phyloP scores from a whole-genome alignment of 2,888 invertebrate species.

The Formica aserva region DNA sequence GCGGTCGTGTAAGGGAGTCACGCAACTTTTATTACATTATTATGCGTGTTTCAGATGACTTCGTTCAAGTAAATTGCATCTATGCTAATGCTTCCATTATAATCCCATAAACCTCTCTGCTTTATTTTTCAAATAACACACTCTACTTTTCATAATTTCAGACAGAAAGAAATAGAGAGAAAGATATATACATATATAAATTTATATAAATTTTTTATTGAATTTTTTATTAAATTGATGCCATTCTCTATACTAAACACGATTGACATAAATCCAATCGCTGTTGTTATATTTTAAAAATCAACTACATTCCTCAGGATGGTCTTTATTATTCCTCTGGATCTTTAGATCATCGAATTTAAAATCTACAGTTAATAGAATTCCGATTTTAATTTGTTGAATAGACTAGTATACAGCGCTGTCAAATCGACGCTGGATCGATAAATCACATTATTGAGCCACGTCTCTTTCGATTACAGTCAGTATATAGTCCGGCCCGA shows the following conservation, averaged over 20 bases:
- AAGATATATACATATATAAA: no score
- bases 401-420: conserved; percentile 10
- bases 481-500: conserved; percentile 24
- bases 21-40: not conserved
- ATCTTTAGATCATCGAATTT: not conserved
- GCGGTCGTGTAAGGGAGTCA: not conserved
- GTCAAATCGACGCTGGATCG: conserved; percentile 50
- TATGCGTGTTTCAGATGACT: conserved; percentile 9
- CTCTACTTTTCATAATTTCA: not conserved
- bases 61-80: not conserved
- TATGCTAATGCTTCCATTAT: conserved; percentile 16
- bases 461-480: conserved; percentile 45
- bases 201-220: not conserved
- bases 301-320: not conserved
- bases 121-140: not conserved
- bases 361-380: conserved; percentile 25
- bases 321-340: not conserved
- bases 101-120: not conserved
- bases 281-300: not conserved
- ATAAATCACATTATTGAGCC: conserved; percentile 47
- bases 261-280: not conserved
- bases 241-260: not conserved
- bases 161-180: not conserved
- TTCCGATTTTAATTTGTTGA: conserved; percentile 46
- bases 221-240: not conserved